Evolutionary conservation across 2,797 vertebrate genomes (phyloP).

Genomic region (Petrocephalus sullivani): DNA sequence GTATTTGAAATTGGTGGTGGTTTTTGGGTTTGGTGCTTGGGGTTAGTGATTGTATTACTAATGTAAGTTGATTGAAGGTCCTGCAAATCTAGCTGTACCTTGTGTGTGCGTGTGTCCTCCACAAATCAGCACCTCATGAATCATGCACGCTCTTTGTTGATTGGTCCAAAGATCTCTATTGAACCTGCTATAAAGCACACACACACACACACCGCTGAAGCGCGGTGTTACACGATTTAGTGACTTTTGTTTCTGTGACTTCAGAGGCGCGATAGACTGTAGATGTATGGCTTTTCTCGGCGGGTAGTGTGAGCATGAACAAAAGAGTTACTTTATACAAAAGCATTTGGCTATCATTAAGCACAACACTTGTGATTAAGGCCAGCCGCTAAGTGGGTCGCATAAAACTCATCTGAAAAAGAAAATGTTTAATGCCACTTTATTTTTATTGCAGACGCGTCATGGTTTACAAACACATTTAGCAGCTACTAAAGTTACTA

Average conservation of each 20-base stretch:
- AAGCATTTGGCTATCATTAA: too few relatives aligned
- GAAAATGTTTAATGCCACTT: too few relatives aligned
- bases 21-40: too few relatives aligned
- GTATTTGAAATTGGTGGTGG: too few relatives aligned
- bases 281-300: background rate
- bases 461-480: too few relatives aligned
- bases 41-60: background rate
- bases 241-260: background rate
- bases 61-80: background rate
- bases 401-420: too few relatives aligned
- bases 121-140: background rate
- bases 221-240: background rate
- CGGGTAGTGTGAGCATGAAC: conserved; percentile 38
- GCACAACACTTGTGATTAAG: too few relatives aligned
- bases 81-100: too few relatives aligned
- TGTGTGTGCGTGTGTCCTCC: background rate
- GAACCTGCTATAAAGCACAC: background rate
- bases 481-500: too few relatives aligned
- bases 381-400: too few relatives aligned
- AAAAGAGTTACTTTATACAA: too few relatives aligned
- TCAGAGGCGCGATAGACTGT: background rate
- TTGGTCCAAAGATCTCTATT: background rate
- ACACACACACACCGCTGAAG: background rate
- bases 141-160: background rate
- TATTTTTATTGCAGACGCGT: too few relatives aligned